A percentile compares a stretch with the other conserved stretches of the same genome.
Evolutionary conservation across 2,888 invertebrate genomes (phyloP).

Genomic region (Teleiodes luculella): DNA sequence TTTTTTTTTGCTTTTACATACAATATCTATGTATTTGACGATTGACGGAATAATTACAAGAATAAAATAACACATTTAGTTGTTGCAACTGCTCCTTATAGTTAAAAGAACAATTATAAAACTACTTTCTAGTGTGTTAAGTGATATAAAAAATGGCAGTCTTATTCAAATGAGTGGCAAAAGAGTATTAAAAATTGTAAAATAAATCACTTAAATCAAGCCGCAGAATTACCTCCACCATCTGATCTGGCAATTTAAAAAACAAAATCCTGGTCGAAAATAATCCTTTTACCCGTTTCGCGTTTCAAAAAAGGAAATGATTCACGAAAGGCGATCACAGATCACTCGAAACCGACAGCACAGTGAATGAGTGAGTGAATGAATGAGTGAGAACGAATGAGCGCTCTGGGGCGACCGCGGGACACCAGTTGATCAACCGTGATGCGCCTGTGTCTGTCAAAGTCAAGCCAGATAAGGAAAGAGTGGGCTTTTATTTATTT

Average conservation of each 20-base stretch:
- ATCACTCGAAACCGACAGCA: slow-evolving; percentile 69
- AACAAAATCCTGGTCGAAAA: slow-evolving; percentile 18
- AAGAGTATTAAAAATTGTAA: neutral
- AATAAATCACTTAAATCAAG: neutral
- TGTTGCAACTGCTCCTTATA: no score
- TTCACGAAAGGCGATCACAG: slow-evolving; percentile 51
- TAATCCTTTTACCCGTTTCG: slow-evolving; percentile 28
- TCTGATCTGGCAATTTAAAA: slow-evolving; percentile 10
- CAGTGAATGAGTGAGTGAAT: slow-evolving; percentile 47
- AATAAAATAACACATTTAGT: no score
- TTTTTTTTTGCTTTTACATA: neutral
- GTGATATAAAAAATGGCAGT: neutral
- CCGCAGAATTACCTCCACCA: neutral
- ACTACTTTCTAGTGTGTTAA: no score
- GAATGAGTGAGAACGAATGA: slow-evolving; percentile 52
- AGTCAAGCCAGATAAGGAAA: slow-evolving; percentile 45
- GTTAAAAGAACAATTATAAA: no score
- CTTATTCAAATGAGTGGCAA: neutral
- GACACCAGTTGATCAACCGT: slow-evolving; percentile 75
- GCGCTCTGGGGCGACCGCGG: slow-evolving; percentile 43
- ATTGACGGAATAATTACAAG: no score
- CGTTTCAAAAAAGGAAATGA: slow-evolving; percentile 44
- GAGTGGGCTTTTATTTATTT: slow-evolving; percentile 37
- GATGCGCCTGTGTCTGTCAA: slow-evolving; percentile 71
- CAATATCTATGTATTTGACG: neutral